Conservation (phyloP, 2,113 vertebrate genomes). For the Cheirogaleus medius region DNA sequence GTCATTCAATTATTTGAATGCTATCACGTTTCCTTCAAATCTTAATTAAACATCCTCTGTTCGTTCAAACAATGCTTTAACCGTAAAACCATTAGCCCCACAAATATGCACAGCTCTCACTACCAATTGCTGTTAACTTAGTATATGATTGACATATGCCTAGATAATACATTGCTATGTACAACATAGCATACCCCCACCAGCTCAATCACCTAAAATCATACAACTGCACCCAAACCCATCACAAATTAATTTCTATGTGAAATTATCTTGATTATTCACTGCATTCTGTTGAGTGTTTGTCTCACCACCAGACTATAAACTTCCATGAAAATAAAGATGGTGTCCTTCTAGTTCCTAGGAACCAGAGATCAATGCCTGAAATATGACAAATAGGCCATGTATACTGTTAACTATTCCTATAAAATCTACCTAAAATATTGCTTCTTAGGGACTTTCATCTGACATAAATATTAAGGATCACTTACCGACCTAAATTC, state of each 20-base stretch:
- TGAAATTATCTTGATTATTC: background rate
- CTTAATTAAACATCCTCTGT: slow-evolving; percentile 22
- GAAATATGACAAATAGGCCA: background rate
- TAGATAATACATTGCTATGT: background rate
- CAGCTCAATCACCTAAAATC: background rate
- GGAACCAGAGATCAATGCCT: background rate
- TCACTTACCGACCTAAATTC: background rate
- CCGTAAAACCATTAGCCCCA: background rate
- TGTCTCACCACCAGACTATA: background rate
- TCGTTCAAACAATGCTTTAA: background rate
- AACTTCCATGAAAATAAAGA: background rate
- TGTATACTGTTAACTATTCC: background rate
- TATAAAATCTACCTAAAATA: slow-evolving; percentile 37
- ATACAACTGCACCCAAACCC: background rate
- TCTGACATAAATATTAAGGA: background rate
- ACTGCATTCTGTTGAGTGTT: background rate
- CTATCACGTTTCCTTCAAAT: slow-evolving; percentile 7
- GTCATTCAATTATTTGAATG: background rate
- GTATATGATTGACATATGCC: background rate
- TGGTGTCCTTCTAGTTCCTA: background rate
- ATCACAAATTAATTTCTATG: background rate
- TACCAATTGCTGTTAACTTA: background rate
- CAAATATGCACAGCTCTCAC: background rate
- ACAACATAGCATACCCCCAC: background rate
- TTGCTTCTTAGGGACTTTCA: background rate